Percentiles rank a stretch among this genome's conserved stretches.
Conservation (phyloP, 2,113 vertebrate genomes). For the Cebus imitator region DNA sequence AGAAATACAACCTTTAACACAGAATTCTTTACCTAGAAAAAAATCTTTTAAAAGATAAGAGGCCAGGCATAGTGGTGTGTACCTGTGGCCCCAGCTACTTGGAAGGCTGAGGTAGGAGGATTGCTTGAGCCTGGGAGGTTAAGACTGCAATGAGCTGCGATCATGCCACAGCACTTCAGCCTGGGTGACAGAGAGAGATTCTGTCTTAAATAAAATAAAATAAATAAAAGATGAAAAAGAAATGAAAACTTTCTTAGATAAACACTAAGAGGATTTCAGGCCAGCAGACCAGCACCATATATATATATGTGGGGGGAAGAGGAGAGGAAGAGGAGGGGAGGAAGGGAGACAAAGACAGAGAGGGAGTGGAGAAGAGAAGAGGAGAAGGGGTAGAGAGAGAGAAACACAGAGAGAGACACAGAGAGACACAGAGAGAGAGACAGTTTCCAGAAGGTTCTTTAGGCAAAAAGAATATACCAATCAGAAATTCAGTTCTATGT, state of each 20-base stretch:
- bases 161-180: not conserved
- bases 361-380: no score
- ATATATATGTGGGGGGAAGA: not conserved
- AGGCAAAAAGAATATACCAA: not conserved
- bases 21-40: not conserved
- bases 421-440: not conserved
- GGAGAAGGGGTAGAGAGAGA: no score
- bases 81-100: not conserved
- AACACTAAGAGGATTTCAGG: not conserved
- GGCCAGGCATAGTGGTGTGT: not conserved
- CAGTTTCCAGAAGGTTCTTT: not conserved
- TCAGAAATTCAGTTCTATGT: not conserved
- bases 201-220: not conserved
- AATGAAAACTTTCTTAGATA: conserved; percentile 21
- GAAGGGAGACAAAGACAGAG: no score
- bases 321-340: no score
- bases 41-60: not conserved
- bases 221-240: not conserved
- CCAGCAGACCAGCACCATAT: not conserved
- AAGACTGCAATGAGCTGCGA: not conserved
- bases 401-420: not conserved
- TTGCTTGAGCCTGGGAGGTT: not conserved
- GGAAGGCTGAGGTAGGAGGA: not conserved
- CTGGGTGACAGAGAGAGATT: not conserved
- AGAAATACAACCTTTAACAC: not conserved